phyloP scores from a whole-genome alignment of 2,888 invertebrate species.

The Dendrolimus pini region DNA sequence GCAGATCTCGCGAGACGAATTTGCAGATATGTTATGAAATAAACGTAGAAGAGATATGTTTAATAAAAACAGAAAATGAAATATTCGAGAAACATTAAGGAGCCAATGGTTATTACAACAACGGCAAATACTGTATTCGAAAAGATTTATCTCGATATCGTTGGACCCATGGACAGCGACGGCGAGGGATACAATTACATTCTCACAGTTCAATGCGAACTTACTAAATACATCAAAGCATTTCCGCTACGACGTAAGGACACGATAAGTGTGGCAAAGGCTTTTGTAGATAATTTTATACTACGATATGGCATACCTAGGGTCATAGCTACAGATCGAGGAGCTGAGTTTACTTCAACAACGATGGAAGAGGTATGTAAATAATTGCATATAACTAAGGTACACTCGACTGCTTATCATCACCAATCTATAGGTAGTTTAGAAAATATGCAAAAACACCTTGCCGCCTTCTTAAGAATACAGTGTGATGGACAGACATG shows the following conservation, averaged over 20 bases:
- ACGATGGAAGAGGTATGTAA: slow-evolving; percentile 9
- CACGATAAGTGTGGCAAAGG: slow-evolving; percentile 3
- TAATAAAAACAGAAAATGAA: not conserved
- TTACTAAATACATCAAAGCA: slow-evolving; percentile 7
- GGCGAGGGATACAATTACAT: slow-evolving; percentile 3
- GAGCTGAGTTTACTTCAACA: slow-evolving; percentile 10
- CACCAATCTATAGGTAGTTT: slow-evolving; percentile 12
- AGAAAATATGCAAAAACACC: slow-evolving; percentile 12
- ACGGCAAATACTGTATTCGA: slow-evolving; percentile 7
- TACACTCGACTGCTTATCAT: slow-evolving; percentile 11
- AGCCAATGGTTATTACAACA: slow-evolving; percentile 7
- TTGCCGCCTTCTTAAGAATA: slow-evolving; percentile 9
- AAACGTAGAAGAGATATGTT: no score
- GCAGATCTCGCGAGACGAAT: not conserved
- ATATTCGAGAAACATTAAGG: not conserved
- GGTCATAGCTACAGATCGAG: slow-evolving; percentile 5
- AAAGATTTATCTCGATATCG: slow-evolving; percentile 5
- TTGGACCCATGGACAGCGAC: slow-evolving; percentile 4
- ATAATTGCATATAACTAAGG: slow-evolving; percentile 8
- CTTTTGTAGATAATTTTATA: slow-evolving; percentile 7
- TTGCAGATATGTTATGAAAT: not conserved
- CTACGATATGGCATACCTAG: slow-evolving; percentile 8
- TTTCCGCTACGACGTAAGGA: slow-evolving; percentile 5
- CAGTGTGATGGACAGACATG: slow-evolving; percentile 8
- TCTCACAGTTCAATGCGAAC: slow-evolving; percentile 7